A percentile compares a stretch with the other conserved stretches of the same genome.
Evolutionary conservation across 2,113 vertebrate species (phyloP).

Genomic region (Aphyosemion australe): DNA sequence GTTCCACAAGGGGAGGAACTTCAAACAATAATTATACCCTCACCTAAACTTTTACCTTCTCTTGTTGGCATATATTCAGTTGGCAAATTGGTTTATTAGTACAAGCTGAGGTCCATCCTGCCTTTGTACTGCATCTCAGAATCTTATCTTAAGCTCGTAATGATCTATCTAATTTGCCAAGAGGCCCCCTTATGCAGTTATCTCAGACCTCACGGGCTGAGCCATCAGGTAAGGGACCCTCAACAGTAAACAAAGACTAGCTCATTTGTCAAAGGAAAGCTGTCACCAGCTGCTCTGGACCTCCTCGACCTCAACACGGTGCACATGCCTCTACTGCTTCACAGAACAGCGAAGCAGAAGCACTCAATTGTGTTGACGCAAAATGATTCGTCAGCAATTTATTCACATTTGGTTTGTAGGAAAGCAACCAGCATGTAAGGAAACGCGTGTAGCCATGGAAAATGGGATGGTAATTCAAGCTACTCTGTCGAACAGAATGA

Average conservation of each 20-base stretch:
- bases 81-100: conserved; percentile 24
- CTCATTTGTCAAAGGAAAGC: conserved; percentile 60
- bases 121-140: conserved; percentile 28
- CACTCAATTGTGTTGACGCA: conserved; percentile 18
- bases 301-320: conserved; percentile 36
- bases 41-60: background rate
- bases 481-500: conserved; percentile 20
- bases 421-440: conserved; percentile 42
- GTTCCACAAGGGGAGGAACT: background rate
- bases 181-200: conserved; percentile 46
- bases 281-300: conserved; percentile 63
- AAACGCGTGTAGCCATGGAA: conserved; percentile 32
- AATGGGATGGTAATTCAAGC: conserved; percentile 18
- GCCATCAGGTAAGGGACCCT: conserved; percentile 61
- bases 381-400: conserved; percentile 47
- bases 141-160: conserved; percentile 47
- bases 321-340: conserved; percentile 43
- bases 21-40: background rate
- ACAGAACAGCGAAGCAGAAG: conserved; percentile 20
- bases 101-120: conserved; percentile 22
- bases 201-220: conserved; percentile 42
- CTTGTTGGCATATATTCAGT: conserved; percentile 7
- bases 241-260: conserved; percentile 62
- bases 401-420: conserved; percentile 26
- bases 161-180: conserved; percentile 58